Evolutionary conservation across 2,797 vertebrate genomes (phyloP), one percentile per base, ranked within the genome.

Genomic region (Manis javanica): DNA sequence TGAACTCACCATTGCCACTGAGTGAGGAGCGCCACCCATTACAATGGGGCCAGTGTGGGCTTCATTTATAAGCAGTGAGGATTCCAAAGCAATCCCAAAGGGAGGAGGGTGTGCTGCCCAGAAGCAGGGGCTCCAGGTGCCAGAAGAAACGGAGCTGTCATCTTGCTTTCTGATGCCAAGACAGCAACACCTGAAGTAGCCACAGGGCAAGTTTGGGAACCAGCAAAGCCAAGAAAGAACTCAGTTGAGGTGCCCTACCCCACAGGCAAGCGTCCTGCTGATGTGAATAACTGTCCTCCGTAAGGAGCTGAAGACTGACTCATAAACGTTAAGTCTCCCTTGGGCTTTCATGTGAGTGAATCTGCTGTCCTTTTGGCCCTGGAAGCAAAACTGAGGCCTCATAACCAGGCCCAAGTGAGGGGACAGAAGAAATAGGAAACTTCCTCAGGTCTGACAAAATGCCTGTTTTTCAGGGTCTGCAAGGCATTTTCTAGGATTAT

Each of bases 91-190:
- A 51, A 21, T 71, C 57, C 81, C 0, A 1, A 31, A 61, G 72
- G 26, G 68, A 49, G 64, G 8, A 72, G 68, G 71, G 57, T 71
- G 51, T 68, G 83, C 77, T 78, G 77, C 49, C 92, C 84, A 26
- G 59, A 53, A 79, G 57, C 37, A 0, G 55, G 12, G 59, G 75
- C 69, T 81, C 75, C 81, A 77, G 95, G 94, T 19, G 39, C 93
- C 89, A 85, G 95, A 46, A 96, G 95, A 92, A 91, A 97, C 26
- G 84, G 84, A 90, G 86, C 92, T 87, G 88, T 90, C 86, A 90
- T 90, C 75, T 55, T 92, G 92, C 79, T 61, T 86, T 87, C 23
- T 81, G 82, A 74, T 89, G 88, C 96, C 92, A 96, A 96, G 78
- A 84, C 49, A 79, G 61, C 77, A 83, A 85, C 74, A 81, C 72